phyloP scores from a whole-genome alignment of 2,113 vertebrate species.

The Gallinago media region DNA sequence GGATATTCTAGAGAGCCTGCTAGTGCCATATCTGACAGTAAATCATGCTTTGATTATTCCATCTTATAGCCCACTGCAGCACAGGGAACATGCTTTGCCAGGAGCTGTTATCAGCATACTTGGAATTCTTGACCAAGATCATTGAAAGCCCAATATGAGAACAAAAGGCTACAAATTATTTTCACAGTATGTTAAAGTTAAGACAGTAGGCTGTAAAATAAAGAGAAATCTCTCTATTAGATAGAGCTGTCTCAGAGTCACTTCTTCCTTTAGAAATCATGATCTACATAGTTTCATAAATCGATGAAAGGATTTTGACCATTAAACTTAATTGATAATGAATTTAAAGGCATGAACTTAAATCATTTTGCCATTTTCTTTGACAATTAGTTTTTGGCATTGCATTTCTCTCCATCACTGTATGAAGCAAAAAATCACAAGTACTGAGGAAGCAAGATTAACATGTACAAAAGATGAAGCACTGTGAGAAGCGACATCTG shows the following conservation, averaged over 20 bases:
- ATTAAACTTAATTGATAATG: slow-evolving; percentile 77
- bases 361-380: slow-evolving; percentile 73
- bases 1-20: not conserved
- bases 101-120: slow-evolving; percentile 21
- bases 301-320: slow-evolving; percentile 71
- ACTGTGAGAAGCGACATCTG: slow-evolving; percentile 44
- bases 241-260: slow-evolving; percentile 68
- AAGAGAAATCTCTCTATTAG: slow-evolving; percentile 69
- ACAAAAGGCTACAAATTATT: slow-evolving; percentile 75
- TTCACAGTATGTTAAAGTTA: slow-evolving; percentile 59
- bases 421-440: slow-evolving; percentile 31
- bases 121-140: slow-evolving; percentile 21
- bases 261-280: slow-evolving; percentile 74
- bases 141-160: slow-evolving; percentile 35
- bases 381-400: slow-evolving; percentile 68
- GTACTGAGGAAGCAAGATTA: slow-evolving; percentile 19
- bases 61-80: not conserved
- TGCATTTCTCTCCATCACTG: slow-evolving; percentile 27
- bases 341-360: slow-evolving; percentile 69
- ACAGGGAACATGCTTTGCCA: slow-evolving; percentile 38
- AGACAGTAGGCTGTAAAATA: slow-evolving; percentile 65
- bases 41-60: not conserved
- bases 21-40: not conserved
- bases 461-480: slow-evolving; percentile 34
- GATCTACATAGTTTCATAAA: slow-evolving; percentile 72